These are phyloP conservation scores for Helicolenus hilgendorfi DNA, from an alignment of 2,797 vertebrate genomes.

Conservation along the genomic window DNA sequence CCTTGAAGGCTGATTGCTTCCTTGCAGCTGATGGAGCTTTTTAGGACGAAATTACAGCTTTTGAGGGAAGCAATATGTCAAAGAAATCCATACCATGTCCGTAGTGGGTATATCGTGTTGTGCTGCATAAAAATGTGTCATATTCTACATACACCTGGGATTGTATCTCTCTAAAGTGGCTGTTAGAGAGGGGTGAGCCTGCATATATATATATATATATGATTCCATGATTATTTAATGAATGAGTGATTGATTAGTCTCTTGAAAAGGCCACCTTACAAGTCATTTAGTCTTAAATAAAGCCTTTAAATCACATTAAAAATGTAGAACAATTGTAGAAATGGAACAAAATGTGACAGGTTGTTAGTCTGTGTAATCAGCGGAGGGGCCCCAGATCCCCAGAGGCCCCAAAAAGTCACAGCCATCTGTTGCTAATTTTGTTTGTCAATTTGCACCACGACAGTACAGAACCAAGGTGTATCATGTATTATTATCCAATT, in stretches of 20 bases:
- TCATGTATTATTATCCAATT: neutral
- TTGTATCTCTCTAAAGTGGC: neutral
- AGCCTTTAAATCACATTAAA: neutral
- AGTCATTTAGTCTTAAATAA: neutral
- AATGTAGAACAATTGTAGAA: neutral
- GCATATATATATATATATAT: no score
- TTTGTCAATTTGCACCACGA: neutral
- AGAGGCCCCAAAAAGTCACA: neutral
- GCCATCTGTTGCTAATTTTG: neutral
- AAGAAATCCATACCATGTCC: neutral
- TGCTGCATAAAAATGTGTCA: neutral
- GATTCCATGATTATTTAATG: neutral
- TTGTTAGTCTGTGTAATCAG: neutral
- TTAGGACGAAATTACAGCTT: slow-evolving; percentile 23
- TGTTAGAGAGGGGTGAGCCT: neutral
- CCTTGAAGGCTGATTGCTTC: slow-evolving; percentile 45
- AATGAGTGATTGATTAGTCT: neutral
- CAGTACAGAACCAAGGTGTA: neutral
- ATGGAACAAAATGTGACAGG: neutral
- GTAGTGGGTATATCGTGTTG: neutral
- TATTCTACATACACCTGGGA: neutral
- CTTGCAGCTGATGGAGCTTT: neutral
- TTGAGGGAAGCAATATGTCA: neutral
- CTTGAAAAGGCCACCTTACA: no score
- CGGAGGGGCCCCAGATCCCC: neutral